Conservation (phyloP, 2,797 vertebrate genomes). For the Echiichthys vipera region DNA sequence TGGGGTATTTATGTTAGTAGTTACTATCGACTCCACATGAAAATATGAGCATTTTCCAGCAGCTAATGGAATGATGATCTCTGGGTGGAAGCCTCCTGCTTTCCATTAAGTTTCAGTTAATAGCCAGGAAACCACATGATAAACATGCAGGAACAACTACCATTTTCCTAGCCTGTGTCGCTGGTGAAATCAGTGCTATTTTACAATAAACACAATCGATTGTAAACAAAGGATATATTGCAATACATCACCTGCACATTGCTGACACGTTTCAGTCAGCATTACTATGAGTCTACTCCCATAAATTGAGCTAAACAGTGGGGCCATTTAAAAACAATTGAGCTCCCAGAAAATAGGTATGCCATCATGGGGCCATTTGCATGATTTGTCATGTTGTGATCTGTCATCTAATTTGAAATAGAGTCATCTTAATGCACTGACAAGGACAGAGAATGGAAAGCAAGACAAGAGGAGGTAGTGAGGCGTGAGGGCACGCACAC, state of each 20-base stretch:
- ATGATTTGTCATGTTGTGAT: constrained; percentile 72
- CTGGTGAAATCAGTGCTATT: constrained; percentile 2
- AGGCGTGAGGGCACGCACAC: constrained; percentile 29
- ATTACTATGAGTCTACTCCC: constrained; percentile 5
- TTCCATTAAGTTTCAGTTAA: constrained; percentile 77
- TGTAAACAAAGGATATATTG: constrained; percentile 19
- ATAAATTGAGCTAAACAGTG: constrained; percentile 41
- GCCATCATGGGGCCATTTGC: constrained; percentile 71
- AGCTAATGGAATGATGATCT: constrained; percentile 80
- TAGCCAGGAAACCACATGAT: constrained; percentile 59
- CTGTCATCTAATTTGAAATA: constrained; percentile 78
- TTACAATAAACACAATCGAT: constrained; percentile 18
- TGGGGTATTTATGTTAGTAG: constrained; percentile 79
- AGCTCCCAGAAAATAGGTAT: constrained; percentile 55
- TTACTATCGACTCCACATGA: constrained; percentile 79
- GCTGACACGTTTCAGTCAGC: constrained; percentile 37
- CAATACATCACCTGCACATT: constrained; percentile 9
- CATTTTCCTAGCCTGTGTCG: not conserved
- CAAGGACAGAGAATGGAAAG: constrained; percentile 69
- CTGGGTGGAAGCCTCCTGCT: constrained; percentile 68
- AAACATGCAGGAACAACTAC: constrained; percentile 10
- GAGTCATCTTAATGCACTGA: constrained; percentile 77
- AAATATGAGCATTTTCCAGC: constrained; percentile 71
- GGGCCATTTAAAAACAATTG: constrained; percentile 58
- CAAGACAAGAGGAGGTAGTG: constrained; percentile 56